Conservation (phyloP, 2,888 invertebrate genomes). For the Rotaria macrura region DNA sequence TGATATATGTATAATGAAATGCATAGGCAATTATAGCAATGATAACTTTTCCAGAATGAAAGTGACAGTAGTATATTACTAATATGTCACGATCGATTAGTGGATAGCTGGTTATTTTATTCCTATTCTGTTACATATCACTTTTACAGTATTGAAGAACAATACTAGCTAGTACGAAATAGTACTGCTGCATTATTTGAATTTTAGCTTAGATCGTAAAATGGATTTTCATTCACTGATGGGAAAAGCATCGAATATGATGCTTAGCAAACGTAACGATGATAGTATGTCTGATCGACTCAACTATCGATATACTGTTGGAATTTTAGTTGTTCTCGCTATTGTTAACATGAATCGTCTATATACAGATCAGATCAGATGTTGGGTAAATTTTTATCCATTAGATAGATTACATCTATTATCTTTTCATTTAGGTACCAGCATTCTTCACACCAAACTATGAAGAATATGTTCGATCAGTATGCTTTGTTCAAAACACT, state of each 20-base stretch:
- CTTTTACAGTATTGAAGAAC: too few relatives aligned
- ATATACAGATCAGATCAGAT: not conserved
- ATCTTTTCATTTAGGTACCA: too few relatives aligned
- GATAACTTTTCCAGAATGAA: not conserved
- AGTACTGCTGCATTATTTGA: too few relatives aligned
- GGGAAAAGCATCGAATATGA: not conserved
- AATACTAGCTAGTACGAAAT: too few relatives aligned
- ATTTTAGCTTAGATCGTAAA: not conserved
- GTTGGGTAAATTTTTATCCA: constrained; percentile 26
- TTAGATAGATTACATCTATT: too few relatives aligned
- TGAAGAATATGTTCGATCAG: constrained; percentile 37
- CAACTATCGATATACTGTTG: constrained; percentile 7
- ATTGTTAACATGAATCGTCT: constrained; percentile 18
- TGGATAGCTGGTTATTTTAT: not conserved
- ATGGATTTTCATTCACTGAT: not conserved
- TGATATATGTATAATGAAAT: not conserved
- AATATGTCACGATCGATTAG: not conserved
- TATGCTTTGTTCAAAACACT: constrained; percentile 38
- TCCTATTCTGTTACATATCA: too few relatives aligned
- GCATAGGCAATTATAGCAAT: not conserved
- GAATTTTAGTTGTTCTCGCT: not conserved
- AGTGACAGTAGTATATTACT: not conserved
- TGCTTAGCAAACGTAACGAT: not conserved
- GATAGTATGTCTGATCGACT: not conserved
- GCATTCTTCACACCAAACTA: constrained; percentile 37